Evolutionary conservation across 1,140 invertebrate species (phyloP).

Genomic region (Spodoptera frugiperda): DNA sequence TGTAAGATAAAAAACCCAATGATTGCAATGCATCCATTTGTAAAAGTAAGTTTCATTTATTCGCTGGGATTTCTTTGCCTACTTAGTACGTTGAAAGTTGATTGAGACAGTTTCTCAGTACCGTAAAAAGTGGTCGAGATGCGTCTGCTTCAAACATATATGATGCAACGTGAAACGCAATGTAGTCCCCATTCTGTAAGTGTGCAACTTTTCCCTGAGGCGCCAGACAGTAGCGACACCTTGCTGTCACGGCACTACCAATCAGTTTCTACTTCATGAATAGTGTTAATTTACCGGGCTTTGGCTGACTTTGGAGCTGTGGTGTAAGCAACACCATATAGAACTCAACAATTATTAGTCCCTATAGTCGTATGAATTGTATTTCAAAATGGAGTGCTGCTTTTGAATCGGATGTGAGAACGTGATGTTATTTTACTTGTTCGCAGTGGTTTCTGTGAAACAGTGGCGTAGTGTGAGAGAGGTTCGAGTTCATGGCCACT

Average conservation of each 20-base stretch:
- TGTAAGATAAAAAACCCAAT: background rate
- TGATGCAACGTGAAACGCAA: conserved; percentile 75
- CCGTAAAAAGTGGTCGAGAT: conserved; percentile 57
- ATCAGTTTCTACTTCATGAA: conserved; percentile 72
- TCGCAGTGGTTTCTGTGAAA: conserved; percentile 67
- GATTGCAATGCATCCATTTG: conserved; percentile 8
- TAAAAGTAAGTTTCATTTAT: conserved; percentile 25
- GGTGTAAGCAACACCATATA: conserved; percentile 1
- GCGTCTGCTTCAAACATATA: conserved; percentile 54
- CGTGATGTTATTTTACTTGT: conserved; percentile 64
- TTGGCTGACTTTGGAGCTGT: background rate
- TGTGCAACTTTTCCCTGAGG: conserved; percentile 70
- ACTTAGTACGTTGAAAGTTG: conserved; percentile 56
- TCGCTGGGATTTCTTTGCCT: conserved; percentile 21
- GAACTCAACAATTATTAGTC: conserved; percentile 6
- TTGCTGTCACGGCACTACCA: conserved; percentile 53
- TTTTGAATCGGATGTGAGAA: conserved; percentile 39
- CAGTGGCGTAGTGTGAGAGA: conserved; percentile 55
- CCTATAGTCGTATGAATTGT: background rate
- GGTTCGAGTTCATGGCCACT: conserved; percentile 76
- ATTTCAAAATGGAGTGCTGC: conserved; percentile 24
- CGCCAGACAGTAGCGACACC: conserved; percentile 64
- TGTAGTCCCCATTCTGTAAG: conserved; percentile 58
- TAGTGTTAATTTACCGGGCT: conserved; percentile 61
- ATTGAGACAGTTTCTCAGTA: conserved; percentile 56